Evolutionary conservation across 2,113 vertebrate genomes (phyloP).

Genomic region (Henicopernis longicauda): DNA sequence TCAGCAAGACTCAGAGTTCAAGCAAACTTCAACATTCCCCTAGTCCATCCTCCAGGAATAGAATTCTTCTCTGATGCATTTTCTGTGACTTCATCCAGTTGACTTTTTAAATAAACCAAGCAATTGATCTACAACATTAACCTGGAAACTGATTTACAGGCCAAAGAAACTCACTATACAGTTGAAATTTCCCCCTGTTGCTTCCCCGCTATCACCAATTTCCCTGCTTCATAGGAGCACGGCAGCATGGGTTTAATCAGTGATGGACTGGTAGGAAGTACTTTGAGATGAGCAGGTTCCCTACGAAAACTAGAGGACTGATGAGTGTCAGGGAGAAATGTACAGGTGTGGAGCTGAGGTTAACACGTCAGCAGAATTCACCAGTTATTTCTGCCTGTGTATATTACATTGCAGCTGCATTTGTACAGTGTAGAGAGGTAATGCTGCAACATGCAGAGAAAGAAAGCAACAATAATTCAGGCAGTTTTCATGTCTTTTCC

Average conservation of each 20-base stretch:
- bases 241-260: not conserved
- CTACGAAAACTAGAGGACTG: not conserved
- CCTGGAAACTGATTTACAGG: not conserved
- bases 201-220: not conserved
- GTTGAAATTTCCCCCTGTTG: not conserved
- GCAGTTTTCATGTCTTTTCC: not conserved
- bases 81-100: not conserved
- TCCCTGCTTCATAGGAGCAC: not conserved
- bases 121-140: not conserved
- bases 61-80: not conserved
- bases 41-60: not conserved
- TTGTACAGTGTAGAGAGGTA: not conserved
- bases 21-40: not conserved
- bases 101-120: not conserved
- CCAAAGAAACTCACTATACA: not conserved
- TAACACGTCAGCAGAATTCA: not conserved
- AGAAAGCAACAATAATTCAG: not conserved
- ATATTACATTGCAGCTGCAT: not conserved
- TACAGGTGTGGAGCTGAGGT: not conserved
- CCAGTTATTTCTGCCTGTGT: not conserved
- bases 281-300: not conserved
- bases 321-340: not conserved
- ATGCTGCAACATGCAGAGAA: not conserved
- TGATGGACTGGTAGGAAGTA: not conserved
- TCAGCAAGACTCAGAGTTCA: not conserved